Percentiles rank a stretch among this genome's conserved stretches.
These are phyloP conservation scores for Hyposmocoma kahamanoa DNA, from an alignment of 1,140 invertebrate species.

Conservation along the genomic window DNA sequence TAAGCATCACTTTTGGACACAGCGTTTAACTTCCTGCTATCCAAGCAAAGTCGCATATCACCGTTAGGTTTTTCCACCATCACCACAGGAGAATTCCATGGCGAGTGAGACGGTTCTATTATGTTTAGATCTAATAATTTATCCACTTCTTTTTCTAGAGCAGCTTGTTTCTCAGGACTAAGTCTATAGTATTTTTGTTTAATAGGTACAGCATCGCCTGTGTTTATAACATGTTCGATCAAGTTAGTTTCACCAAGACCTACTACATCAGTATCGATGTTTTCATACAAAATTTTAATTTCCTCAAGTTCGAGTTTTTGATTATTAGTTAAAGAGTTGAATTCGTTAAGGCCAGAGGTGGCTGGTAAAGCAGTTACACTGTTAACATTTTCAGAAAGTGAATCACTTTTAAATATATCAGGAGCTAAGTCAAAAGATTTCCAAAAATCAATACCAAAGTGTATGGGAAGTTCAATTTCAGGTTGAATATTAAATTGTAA, in stretches of 20 bases:
- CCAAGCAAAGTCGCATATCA: not conserved
- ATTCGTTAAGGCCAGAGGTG: not conserved
- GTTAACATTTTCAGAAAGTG: too few relatives aligned
- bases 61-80: constrained; percentile 2
- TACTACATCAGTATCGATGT: not conserved
- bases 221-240: constrained; percentile 34
- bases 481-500: not conserved
- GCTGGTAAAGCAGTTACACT: too few relatives aligned
- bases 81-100: not conserved
- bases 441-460: not conserved
- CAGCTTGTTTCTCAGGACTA: constrained; percentile 35
- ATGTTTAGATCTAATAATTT: not conserved
- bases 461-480: not conserved
- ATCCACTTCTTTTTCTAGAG: not conserved
- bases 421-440: not conserved
- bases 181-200: constrained; percentile 28
- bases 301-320: not conserved
- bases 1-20: not conserved
- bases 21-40: constrained; percentile 1
- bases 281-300: not conserved
- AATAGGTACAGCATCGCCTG: constrained; percentile 27
- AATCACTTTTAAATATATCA: too few relatives aligned
- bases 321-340: not conserved
- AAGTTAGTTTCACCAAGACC: constrained; percentile 16
- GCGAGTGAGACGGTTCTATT: not conserved